Percentiles rank a stretch among this genome's conserved stretches.
phyloP scores from a whole-genome alignment of 2,888 invertebrate species.

The Chorisops tibialis region DNA sequence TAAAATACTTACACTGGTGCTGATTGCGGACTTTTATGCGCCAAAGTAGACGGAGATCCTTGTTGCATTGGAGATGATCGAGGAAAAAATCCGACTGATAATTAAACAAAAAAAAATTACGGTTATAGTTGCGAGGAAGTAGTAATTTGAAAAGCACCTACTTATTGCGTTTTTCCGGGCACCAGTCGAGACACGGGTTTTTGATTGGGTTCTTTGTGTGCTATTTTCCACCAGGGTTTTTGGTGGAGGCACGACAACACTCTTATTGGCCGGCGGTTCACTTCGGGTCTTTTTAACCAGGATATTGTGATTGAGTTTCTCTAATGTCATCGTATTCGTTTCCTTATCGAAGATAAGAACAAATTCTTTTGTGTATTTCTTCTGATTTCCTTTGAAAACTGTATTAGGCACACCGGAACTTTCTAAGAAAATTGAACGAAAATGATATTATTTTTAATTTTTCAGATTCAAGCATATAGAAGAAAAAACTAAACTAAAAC shows the following conservation, averaged over 20 bases:
- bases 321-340: constrained; percentile 90
- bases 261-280: constrained; percentile 36
- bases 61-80: constrained; percentile 61
- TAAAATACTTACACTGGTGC: constrained; percentile 48
- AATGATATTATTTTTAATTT: background rate
- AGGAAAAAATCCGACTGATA: constrained; percentile 55
- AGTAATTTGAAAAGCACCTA: constrained; percentile 35
- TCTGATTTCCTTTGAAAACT: constrained; percentile 91
- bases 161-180: constrained; percentile 55
- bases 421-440: constrained; percentile 55
- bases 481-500: too few species aligned
- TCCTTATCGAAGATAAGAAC: constrained; percentile 88
- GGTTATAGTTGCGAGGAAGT: background rate
- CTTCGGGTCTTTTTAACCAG: constrained; percentile 86
- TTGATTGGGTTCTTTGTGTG: constrained; percentile 59
- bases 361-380: constrained; percentile 84
- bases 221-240: constrained; percentile 52
- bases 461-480: too few species aligned
- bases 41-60: constrained; percentile 55
- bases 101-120: constrained; percentile 34
- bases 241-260: constrained; percentile 10
- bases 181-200: constrained; percentile 59
- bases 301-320: constrained; percentile 86
- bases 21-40: constrained; percentile 49
- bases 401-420: constrained; percentile 88